Base-by-base conservation (phyloP, 2,888 invertebrate genomes). In the Cecidostiba fungosa region DNA sequence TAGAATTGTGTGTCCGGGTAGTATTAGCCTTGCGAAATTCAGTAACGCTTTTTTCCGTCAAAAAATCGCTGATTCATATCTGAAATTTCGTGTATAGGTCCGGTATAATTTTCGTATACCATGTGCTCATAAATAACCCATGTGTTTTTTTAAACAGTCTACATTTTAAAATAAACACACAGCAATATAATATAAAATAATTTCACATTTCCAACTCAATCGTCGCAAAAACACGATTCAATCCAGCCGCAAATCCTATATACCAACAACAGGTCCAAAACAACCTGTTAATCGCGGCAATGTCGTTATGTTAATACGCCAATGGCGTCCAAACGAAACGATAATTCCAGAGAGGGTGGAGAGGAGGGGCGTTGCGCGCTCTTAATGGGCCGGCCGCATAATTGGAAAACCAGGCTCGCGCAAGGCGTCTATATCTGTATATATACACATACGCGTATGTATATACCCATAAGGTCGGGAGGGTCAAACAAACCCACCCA, bases 221-320 rank as follows among this genome's bases (percentile, higher is more conserved):
- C 69, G 16, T 29, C 29, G 23, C 54, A n/a, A 54, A 73, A 23
- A 19, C 23, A 23, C 47, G 6, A 76, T 19, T 29, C 54, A 39
- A 62, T 8, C n/a, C 23, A 23, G 14, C 19, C 54, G 59, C 50
- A 26, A 50, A 6, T 69, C 19, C 26, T n/a, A n/a, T 12, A 32
- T 62, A 4, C 43, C 29, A 29, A 73, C 86, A 86, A 83, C 82
- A 83, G 83, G 84, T 85, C 62, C 84, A 78, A 79, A 87, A 87
- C 88, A 88, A 89, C 88, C 88, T 88, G 88, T 91, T 92, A 92
- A 92, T 92, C 90, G 90, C 88, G 89, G 88, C 89, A 62, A 87
- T 86, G 87, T 90, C 90, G 91, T 92, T 92, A 91, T 92, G 92
- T 92, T 91, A 92, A 92, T 92, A 90, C 87, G 88, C 89, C 79